Conservation (phyloP, 2,113 vertebrate genomes). For the Neogale vison region DNA sequence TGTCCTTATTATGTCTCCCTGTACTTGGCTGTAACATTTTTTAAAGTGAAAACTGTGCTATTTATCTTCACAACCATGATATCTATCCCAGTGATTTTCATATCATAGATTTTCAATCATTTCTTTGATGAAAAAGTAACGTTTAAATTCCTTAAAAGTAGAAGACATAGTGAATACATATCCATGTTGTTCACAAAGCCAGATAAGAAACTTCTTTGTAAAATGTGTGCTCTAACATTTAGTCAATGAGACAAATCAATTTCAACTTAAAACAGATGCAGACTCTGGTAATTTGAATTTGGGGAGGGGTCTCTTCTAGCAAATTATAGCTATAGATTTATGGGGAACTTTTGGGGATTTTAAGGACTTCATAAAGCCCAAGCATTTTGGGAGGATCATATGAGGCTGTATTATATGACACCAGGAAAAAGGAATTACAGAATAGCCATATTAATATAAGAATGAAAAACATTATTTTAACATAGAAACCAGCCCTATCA, state of each 20-base stretch:
- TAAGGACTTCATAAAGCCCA: neutral
- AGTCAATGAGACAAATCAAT: neutral
- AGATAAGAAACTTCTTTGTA: neutral
- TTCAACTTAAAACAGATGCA: neutral
- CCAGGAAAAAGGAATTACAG: neutral
- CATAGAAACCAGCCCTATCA: neutral
- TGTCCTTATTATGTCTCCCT: neutral
- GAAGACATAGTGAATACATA: neutral
- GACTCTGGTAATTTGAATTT: neutral
- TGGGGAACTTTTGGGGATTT: neutral
- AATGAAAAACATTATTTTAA: neutral
- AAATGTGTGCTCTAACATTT: neutral
- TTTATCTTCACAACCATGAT: neutral
- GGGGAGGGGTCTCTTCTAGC: neutral
- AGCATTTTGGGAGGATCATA: neutral
- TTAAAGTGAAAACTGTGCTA: constrained; percentile 1
- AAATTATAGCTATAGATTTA: neutral
- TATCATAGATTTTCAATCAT: neutral
- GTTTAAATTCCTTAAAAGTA: constrained; percentile 42
- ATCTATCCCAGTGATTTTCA: neutral
- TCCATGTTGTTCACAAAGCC: neutral
- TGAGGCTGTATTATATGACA: neutral
- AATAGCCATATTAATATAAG: neutral
- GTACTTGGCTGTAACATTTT: neutral
- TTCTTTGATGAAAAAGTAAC: neutral